Evolutionary conservation across 2,888 invertebrate genomes (phyloP).

Genomic region (Nomada flava): DNA sequence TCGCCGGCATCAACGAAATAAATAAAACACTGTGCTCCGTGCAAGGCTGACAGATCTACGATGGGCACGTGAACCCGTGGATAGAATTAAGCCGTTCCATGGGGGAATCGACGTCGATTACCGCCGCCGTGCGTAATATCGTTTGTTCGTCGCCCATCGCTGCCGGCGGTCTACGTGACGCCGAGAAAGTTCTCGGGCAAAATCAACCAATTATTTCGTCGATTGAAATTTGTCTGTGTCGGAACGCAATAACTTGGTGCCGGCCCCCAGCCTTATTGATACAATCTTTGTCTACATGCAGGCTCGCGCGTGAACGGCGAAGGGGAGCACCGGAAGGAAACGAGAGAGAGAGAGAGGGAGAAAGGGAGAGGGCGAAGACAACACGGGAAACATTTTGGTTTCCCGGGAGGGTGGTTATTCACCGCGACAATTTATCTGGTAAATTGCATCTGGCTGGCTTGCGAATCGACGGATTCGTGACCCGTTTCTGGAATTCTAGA

Average conservation of each 20-base stretch:
- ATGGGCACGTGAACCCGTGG: neutral
- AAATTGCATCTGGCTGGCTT: constrained; percentile 50
- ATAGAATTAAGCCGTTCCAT: constrained; percentile 6
- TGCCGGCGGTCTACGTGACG: no score
- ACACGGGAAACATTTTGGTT: constrained; percentile 45
- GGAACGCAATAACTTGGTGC: constrained; percentile 69
- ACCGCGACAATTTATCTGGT: constrained; percentile 59
- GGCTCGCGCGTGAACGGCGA: constrained; percentile 11
- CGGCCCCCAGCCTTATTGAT: neutral
- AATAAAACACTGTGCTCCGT: neutral
- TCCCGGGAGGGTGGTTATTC: constrained; percentile 48
- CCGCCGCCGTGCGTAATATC: neutral
- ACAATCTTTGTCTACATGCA: neutral
- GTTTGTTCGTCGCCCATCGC: neutral
- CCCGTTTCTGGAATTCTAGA: constrained; percentile 50
- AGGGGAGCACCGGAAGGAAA: neutral
- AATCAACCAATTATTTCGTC: constrained; percentile 66
- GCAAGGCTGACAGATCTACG: neutral
- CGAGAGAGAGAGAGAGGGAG: no score
- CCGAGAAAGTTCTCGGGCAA: neutral
- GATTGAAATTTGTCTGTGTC: constrained; percentile 76
- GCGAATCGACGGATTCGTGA: constrained; percentile 53
- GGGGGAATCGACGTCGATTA: neutral
- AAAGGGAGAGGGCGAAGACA: neutral
- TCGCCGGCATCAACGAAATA: constrained; percentile 6